Evolutionary conservation across 2,888 invertebrate species (phyloP), one percentile per base, ranked within the genome.

Genomic region (Leptopilina myrica): DNA sequence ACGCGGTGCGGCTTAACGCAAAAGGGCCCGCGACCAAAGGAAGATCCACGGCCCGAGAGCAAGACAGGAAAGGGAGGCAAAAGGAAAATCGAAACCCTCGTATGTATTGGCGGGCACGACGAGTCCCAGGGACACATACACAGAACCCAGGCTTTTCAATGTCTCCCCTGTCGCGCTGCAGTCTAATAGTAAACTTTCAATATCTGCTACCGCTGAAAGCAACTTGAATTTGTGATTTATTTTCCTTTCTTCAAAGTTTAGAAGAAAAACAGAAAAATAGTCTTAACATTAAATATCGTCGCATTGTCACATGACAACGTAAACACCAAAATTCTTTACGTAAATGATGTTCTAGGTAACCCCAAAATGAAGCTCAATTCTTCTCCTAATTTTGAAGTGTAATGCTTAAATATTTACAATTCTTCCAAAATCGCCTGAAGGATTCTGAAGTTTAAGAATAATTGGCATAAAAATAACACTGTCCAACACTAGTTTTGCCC

Each of bases 1-100:
- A 90, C 89, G 89, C 90, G 89, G 89, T 87, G 90, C 90, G 89
- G 90, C 89, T 88, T 84, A 86, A 87, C 88, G 90, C 87, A 90
- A 90, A 90, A 90, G 90, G 87, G 84, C 83, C 80, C 83, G 79
- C 84, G 84, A 82, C 85, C 87, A 87, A 88, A 87, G 87, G 86
- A 87, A 90, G 89, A 89, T 89, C 87, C 88, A 85, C 87, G 20
- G 87, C 87, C 87, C 87, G 85, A 83, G 84, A 85, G 84, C 81
- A 84, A 84, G 83, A 20, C 69, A 84, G 82, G 81, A 82, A 82
- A 85, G 84, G 82, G 85, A 86, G 84, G 85, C 88, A 91, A 91
- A 90, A 90, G 84, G 87, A 89, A 90, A 90, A 89, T 88, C 84
- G 80, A 84, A 87, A 86, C 84, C 85, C 85, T 87, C 90, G 88